Evolutionary conservation across 2,797 vertebrate genomes (phyloP), one percentile per base, ranked within the genome.

Genomic region (Syngnathus rostellatus): DNA sequence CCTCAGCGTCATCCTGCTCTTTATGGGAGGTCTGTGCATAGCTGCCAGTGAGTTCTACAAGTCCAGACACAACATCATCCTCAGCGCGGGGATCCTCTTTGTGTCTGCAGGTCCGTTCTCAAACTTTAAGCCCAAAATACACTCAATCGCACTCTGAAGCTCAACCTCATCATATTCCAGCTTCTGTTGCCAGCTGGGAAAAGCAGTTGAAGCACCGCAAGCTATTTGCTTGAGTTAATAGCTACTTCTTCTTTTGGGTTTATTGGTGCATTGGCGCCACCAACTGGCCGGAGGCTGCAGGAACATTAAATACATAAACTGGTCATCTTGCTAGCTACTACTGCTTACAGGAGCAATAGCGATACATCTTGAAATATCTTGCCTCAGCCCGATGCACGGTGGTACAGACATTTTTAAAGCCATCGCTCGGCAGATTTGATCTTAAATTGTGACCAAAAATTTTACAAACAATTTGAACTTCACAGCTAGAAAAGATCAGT

Each of bases 21-120:
- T 99, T 92, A 98, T 98, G 95, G 96, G 94, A 70, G 96, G 96
- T 55, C 93, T 99, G 84, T 99, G 96, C 89, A 96, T 99, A 75
- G 96, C 96, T 76, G 96, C 96, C 92, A 99, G 96, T 65, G 96
- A 99, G 92, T 98, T 99, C 92, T 99, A 98, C 91, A 98, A 97
- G 92, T 93, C 96, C 68, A 95, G 95, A 78, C 96, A 98, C 92
- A 98, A 99, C 95, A 97, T 99, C 91, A 98, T 99, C 91, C 94
- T 99, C 90, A 98, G 96, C 69, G 93, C 96, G 1, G 96, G 96
- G 81, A 98, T 98, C 89, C 94, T 98, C 92, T 98, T 98, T 63
- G 96, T 99, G 89, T 96, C 96, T 57, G 94, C 96, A 94, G 95
- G 96, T 98, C 89, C 92, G 88, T 76, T 14, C 12, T 21, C 60